Base-by-base conservation (phyloP, 2,113 vertebrate genomes). In the Hydrolagus affinis region DNA sequence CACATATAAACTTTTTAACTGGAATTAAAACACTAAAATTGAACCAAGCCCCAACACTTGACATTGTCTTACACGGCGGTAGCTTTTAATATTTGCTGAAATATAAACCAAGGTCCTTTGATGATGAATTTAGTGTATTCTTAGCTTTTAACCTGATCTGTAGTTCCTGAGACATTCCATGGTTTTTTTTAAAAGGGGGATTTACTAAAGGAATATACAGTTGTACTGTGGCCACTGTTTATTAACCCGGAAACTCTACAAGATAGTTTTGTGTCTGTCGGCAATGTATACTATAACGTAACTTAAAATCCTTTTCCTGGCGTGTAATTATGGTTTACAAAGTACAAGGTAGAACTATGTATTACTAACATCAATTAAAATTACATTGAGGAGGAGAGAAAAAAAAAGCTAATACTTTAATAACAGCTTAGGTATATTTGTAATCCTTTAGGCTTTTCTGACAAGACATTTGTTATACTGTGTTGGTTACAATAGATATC, bases 81-180 rank as follows among this genome's bases (percentile, higher is more conserved):
- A 64, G 77, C 14, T 83, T 78, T 83, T 9, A 66, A 30, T 60
- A 83, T 80, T 60, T 32, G 28, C 72, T 60, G 64, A 64, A 59
- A 83, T 64, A 83, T 66, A 60, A 83, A 66, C 77, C n/a, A 19
- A 30, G 59, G 23, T 3, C 23, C n/a, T 66, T 83, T 83, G 15
- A 83, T 83, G 14, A 19, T 83, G 28, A 66, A 60, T 66, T 83
- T 30, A 62, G 11, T 19, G 59, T 64, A 28, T 12, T 59, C 60
- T 80, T 25, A 83, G 62, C 28, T 83, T 66, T 66, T 66, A 83
- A 83, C 17, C 78, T 83, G 17, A 83, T 28, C 78, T 83, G 4
- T 32, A 12, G n/a, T 23, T 80, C 59, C 23, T 80, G 76, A 68
- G 62, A 60, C 66, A 64, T 66, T 83, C 32, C 14, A 68, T 80